phyloP scores from a whole-genome alignment of 2,888 invertebrate genomes.

The Auanema freiburgensis region DNA sequence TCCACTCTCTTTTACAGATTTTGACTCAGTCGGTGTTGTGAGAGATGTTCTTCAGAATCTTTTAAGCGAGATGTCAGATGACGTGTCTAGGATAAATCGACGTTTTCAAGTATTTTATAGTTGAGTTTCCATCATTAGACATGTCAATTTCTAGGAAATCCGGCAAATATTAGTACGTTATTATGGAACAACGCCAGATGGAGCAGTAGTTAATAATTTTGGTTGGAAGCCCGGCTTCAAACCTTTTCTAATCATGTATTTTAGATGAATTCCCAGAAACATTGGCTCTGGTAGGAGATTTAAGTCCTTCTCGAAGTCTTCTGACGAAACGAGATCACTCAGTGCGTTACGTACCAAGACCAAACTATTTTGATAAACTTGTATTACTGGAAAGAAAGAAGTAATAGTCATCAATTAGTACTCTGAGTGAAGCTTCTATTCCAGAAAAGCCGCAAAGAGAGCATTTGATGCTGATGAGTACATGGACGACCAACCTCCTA shows the following conservation, averaged over 20 bases:
- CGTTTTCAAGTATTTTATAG: constrained; percentile 9
- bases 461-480: background rate
- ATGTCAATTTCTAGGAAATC: constrained; percentile 11
- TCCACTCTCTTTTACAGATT: background rate
- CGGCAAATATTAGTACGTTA: constrained; percentile 9
- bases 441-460: too few relatives aligned
- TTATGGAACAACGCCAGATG: constrained; percentile 15
- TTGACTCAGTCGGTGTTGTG: constrained; percentile 6
- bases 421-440: background rate
- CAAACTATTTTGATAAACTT: constrained; percentile 4
- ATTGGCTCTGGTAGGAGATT: background rate
- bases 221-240: background rate
- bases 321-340: background rate
- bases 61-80: constrained; percentile 16
- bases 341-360: background rate
- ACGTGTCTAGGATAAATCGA: constrained; percentile 14
- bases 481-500: background rate
- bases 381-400: background rate
- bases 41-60: constrained; percentile 17
- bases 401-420: background rate
- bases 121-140: background rate
- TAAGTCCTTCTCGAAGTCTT: background rate
- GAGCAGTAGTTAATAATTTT: constrained; percentile 13
- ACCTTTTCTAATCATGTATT: too few relatives aligned
- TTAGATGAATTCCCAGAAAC: background rate